A percentile compares a stretch with the other conserved stretches of the same genome.
Conservation (phyloP, 2,888 invertebrate genomes). For the Boloria euphrosyne region DNA sequence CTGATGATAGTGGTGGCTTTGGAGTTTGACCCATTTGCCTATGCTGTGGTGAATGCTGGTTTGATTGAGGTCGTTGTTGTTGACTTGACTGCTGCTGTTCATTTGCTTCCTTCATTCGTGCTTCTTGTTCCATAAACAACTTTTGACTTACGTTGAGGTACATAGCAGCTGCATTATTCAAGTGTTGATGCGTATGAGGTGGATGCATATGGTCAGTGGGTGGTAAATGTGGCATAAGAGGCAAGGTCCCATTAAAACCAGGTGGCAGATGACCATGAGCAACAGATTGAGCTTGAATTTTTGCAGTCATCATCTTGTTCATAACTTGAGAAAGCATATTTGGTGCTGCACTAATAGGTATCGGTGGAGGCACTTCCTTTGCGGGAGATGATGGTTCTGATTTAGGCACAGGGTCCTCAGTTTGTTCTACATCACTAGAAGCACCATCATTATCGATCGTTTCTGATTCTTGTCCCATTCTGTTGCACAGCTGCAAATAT, state of each 20-base stretch:
- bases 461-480: conserved; percentile 91
- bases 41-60: conserved; percentile 81
- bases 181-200: conserved; percentile 81
- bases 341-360: conserved; percentile 70
- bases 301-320: conserved; percentile 85
- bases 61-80: conserved; percentile 83
- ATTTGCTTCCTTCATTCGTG: conserved; percentile 86
- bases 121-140: conserved; percentile 90
- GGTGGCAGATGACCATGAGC: conserved; percentile 82
- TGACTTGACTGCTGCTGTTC: conserved; percentile 82
- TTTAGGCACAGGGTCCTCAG: conserved; percentile 76
- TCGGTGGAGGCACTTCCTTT: conserved; percentile 77
- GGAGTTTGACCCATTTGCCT: conserved; percentile 75
- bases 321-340: conserved; percentile 85
- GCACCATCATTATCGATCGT: conserved; percentile 89
- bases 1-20: conserved; percentile 82
- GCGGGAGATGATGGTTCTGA: conserved; percentile 83
- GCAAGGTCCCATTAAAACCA: conserved; percentile 82
- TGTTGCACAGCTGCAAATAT: conserved; percentile 92
- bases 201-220: conserved; percentile 79
- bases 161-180: conserved; percentile 86
- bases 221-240: conserved; percentile 82
- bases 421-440: conserved; percentile 87
- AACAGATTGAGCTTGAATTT: conserved; percentile 82
- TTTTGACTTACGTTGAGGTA: conserved; percentile 90